phyloP scores from a whole-genome alignment of 2,797 vertebrate genomes.

The Podargus strigoides region DNA sequence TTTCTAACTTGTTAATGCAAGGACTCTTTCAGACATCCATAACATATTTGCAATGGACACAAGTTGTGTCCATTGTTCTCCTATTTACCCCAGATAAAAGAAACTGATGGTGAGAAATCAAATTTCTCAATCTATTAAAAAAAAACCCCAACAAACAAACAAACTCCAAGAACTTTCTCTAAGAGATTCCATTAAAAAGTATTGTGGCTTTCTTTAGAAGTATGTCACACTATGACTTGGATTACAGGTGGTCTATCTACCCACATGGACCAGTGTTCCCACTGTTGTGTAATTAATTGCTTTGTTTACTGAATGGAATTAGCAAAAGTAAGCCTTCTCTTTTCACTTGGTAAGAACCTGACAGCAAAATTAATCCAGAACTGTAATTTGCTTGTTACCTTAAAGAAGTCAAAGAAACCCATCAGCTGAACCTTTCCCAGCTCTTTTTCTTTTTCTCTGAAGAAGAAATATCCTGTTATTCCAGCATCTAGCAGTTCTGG shows the following conservation, averaged over 20 bases:
- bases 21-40: neutral
- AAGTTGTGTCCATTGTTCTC: neutral
- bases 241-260: neutral
- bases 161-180: neutral
- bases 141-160: too few relatives aligned
- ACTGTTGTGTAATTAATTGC: neutral
- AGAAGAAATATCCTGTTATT: slow-evolving; percentile 95
- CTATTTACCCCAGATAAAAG: neutral
- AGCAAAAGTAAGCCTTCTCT: neutral
- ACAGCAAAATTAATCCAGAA: neutral
- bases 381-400: slow-evolving; percentile 73
- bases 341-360: neutral
- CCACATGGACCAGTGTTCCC: neutral
- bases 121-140: neutral
- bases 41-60: neutral
- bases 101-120: neutral
- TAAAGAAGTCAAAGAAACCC: slow-evolving; percentile 96
- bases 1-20: neutral
- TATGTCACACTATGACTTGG: neutral
- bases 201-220: neutral
- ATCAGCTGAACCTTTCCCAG: slow-evolving; percentile 85
- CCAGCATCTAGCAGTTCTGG: slow-evolving; percentile 89
- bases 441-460: slow-evolving; percentile 86
- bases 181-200: neutral
- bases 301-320: neutral